phyloP scores from a whole-genome alignment of 2,113 vertebrate species.

The Scomber colias region DNA sequence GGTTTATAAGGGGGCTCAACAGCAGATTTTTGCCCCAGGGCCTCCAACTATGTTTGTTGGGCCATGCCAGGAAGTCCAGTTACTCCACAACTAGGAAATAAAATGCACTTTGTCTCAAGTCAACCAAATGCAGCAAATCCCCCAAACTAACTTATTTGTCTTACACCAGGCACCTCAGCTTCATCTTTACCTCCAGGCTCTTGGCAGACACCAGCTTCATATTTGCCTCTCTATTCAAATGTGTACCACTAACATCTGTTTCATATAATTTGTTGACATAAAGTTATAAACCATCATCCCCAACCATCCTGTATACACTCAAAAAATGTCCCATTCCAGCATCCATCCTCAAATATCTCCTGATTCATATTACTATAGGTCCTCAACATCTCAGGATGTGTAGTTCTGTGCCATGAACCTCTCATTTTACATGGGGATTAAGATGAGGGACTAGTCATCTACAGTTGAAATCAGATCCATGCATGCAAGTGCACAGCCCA shows the following conservation, averaged over 20 bases:
- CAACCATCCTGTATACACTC: background rate
- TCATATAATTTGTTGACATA: slow-evolving; percentile 16
- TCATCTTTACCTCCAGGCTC: background rate
- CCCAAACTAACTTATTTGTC: background rate
- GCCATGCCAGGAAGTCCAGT: background rate
- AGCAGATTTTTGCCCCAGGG: rapidly evolving
- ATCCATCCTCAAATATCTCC: background rate
- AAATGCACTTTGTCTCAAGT: background rate
- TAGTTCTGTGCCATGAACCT: background rate
- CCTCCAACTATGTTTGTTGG: background rate
- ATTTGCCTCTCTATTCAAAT: background rate
- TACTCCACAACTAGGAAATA: background rate
- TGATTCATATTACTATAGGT: background rate
- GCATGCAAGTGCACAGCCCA: slow-evolving; percentile 26
- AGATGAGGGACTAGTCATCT: background rate
- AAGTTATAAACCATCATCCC: background rate
- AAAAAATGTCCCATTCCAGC: background rate
- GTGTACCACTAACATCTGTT: background rate
- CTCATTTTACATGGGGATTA: slow-evolving; percentile 2
- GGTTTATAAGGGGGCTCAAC: background rate
- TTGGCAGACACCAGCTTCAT: slow-evolving; percentile 8
- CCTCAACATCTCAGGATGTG: background rate
- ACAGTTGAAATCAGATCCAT: slow-evolving; percentile 30
- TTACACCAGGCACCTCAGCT: background rate
- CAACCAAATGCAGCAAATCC: background rate